Evolutionary conservation across 2,797 vertebrate species (phyloP), one percentile per base, ranked within the genome.

Genomic region (Discoglossus pictus): DNA sequence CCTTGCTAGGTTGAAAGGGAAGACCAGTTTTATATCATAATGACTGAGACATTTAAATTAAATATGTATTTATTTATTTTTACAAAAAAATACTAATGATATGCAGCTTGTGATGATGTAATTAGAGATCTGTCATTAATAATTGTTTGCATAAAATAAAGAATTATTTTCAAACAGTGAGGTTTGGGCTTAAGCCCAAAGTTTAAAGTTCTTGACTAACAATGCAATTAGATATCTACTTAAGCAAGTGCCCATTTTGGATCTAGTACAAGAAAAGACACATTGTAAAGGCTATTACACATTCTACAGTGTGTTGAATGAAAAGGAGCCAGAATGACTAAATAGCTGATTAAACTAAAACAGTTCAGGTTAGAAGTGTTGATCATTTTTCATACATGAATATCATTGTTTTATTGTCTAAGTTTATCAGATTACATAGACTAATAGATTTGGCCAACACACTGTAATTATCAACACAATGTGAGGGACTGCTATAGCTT

Each of bases 101-200:
- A 9, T 23, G 40, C 9, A 17, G 10, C 17, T 48, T 50, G 53
- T 21, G 2, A 44, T 58, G 42, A 48, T 58, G 23, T 50, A 48
- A 58, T 50, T 15, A 21, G 27, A 38, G 35, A 66, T 55, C 64
- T 48, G 36, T 68, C 66, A 61, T 35, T 54, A 39, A 34, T 13
- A 15, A 68, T 60, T 61, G 39, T 68, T 53, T 44, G 53, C 24
- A 47, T 38, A 65, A 47, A 65, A 38, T 15, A 65, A 55, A 36
- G 55, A 39, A 36, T 6, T 35, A n/a, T 56, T 10, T 43, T 20
- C 11, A 47, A 58, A 48, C 10, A 66, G 39, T 62, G 21, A 16
- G 17, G 13, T 66, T 42, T 66, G 52, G 53, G 18, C 27, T 42
- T 9, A 43, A 17, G 20, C 18, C 38, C 16, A 50, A 59, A 7